Conservation (phyloP, 2,113 vertebrate species). For the Catharus bicknelli region DNA sequence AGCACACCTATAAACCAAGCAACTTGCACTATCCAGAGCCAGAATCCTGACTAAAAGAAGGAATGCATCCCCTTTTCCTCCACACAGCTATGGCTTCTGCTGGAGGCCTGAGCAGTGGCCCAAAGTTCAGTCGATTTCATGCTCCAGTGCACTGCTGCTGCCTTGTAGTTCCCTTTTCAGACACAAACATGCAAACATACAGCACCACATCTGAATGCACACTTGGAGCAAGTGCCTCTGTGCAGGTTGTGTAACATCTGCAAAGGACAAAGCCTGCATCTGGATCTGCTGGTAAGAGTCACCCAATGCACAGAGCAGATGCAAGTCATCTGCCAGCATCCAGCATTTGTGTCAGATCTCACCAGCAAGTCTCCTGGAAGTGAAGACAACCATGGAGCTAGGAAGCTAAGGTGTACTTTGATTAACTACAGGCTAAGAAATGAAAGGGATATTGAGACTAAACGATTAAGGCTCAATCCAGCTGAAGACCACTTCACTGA, state of each 20-base stretch:
- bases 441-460: neutral
- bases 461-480: neutral
- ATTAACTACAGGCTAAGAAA: neutral
- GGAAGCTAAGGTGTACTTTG: neutral
- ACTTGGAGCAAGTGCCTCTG: neutral
- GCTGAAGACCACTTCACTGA: neutral
- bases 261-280: neutral
- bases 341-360: neutral
- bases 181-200: neutral
- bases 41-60: neutral
- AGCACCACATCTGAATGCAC: neutral
- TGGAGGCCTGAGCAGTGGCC: neutral
- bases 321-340: neutral
- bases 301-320: neutral
- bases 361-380: neutral
- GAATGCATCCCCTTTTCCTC: neutral
- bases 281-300: neutral
- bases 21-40: neutral
- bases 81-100: neutral
- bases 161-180: neutral
- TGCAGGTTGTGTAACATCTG: constrained; percentile 42
- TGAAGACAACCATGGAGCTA: neutral
- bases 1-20: neutral
- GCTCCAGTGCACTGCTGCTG: neutral
- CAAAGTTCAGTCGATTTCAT: neutral